phyloP scores from a whole-genome alignment of 2,113 vertebrate species.

The Equus przewalskii region DNA sequence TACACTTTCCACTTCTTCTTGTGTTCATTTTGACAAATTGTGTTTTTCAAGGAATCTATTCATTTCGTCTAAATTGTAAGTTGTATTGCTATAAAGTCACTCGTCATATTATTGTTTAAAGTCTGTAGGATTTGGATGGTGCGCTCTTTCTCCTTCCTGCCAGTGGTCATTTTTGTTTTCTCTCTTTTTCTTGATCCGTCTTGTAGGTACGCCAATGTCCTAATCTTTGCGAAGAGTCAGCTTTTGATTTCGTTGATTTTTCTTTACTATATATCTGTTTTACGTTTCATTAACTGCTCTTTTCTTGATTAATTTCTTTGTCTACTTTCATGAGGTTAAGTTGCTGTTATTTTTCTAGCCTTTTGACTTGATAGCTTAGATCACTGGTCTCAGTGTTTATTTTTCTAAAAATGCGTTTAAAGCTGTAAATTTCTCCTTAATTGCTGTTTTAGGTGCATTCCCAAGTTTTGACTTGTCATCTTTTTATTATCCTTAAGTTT shows the following conservation, averaged over 20 bases:
- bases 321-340: neutral
- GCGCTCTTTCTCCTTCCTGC: neutral
- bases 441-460: neutral
- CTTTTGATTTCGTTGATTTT: neutral
- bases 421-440: neutral
- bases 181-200: neutral
- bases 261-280: neutral
- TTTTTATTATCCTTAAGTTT: conserved; percentile 28
- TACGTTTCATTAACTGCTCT: neutral
- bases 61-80: neutral
- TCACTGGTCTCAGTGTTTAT: conserved; percentile 2
- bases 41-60: neutral
- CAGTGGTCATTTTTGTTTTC: neutral
- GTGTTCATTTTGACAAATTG: neutral
- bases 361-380: neutral
- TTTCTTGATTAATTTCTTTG: neutral
- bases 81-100: neutral
- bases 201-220: neutral
- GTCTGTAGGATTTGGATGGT: neutral
- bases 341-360: neutral
- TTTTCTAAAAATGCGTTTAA: neutral
- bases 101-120: neutral
- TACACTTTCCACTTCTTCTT: neutral
- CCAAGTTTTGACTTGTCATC: neutral
- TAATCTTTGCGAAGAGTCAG: conserved; percentile 10